A percentile compares a stretch with the other conserved stretches of the same genome.
Conservation (phyloP, 2,888 invertebrate genomes). For the Margaritifera margaritifera region DNA sequence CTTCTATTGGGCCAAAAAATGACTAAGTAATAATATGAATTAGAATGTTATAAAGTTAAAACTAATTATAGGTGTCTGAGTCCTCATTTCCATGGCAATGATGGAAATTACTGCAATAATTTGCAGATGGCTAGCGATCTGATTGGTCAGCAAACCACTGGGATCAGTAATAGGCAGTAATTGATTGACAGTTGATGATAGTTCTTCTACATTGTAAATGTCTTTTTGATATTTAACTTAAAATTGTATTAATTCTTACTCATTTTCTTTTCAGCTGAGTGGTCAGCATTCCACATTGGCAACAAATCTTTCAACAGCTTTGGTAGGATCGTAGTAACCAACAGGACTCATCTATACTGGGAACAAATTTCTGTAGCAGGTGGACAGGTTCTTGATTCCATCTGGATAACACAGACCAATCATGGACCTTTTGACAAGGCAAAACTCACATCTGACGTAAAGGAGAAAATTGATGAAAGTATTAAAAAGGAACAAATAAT, state of each 20-base stretch:
- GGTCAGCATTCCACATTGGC: slow-evolving; percentile 53
- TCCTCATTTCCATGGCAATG: no score
- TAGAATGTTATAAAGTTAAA: no score
- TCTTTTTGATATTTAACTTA: background rate
- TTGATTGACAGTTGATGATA: no score
- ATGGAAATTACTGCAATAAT: no score
- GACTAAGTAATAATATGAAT: no score
- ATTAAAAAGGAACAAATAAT: slow-evolving; percentile 28
- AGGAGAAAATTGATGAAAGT: slow-evolving; percentile 30
- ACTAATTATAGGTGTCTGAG: no score
- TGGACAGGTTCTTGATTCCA: slow-evolving; percentile 45
- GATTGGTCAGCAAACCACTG: no score
- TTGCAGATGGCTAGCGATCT: no score
- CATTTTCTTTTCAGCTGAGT: slow-evolving; percentile 33
- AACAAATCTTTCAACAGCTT: slow-evolving; percentile 44
- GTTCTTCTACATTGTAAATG: background rate
- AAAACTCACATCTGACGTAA: slow-evolving; percentile 27
- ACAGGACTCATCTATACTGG: slow-evolving; percentile 51
- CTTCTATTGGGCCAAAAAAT: no score
- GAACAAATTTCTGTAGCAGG: slow-evolving; percentile 43
- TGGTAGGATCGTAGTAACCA: slow-evolving; percentile 50
- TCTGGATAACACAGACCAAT: slow-evolving; percentile 48
- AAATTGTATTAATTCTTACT: background rate
- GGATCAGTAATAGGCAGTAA: no score
- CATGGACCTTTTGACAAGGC: slow-evolving; percentile 53